A percentile compares a stretch with the other conserved stretches of the same genome.
phyloP scores from a whole-genome alignment of 2,113 vertebrate genomes.

The Pachycephala philippinensis region DNA sequence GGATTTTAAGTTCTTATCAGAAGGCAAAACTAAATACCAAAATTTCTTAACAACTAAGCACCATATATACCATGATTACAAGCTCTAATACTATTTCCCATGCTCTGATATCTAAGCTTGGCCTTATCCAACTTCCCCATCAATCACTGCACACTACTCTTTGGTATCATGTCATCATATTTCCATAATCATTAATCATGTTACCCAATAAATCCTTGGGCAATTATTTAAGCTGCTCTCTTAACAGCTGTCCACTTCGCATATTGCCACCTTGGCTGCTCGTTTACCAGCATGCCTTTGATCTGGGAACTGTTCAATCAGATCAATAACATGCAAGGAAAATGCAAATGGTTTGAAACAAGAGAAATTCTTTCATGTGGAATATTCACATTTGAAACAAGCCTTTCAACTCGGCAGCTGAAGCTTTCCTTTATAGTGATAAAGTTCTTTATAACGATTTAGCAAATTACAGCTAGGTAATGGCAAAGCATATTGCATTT shows the following conservation, averaged over 20 bases:
- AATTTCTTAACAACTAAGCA: not conserved
- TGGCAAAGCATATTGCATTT: not conserved
- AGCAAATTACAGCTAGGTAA: constrained; percentile 14
- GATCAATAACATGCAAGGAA: constrained; percentile 42
- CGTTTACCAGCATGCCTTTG: constrained; percentile 35
- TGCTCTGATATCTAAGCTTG: not conserved
- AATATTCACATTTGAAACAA: constrained; percentile 35
- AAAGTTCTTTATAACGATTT: not conserved
- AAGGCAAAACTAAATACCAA: not conserved
- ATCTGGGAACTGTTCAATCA: constrained; percentile 48
- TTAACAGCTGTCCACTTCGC: constrained; percentile 44
- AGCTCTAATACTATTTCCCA: not conserved
- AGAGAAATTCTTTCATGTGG: constrained; percentile 52
- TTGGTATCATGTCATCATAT: constrained; percentile 56
- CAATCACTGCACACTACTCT: constrained; percentile 31
- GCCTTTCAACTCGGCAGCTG: constrained; percentile 28
- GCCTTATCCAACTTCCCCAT: constrained; percentile 33
- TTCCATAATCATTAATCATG: constrained; percentile 68
- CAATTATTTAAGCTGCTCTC: constrained; percentile 56
- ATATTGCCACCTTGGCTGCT: constrained; percentile 41
- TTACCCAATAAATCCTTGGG: constrained; percentile 47
- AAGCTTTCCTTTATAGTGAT: not conserved
- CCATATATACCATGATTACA: not conserved
- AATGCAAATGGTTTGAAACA: constrained; percentile 28
- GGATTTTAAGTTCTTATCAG: not conserved